Evolutionary conservation across 2,888 invertebrate genomes (phyloP).

Genomic region (Pterostichus niger): DNA sequence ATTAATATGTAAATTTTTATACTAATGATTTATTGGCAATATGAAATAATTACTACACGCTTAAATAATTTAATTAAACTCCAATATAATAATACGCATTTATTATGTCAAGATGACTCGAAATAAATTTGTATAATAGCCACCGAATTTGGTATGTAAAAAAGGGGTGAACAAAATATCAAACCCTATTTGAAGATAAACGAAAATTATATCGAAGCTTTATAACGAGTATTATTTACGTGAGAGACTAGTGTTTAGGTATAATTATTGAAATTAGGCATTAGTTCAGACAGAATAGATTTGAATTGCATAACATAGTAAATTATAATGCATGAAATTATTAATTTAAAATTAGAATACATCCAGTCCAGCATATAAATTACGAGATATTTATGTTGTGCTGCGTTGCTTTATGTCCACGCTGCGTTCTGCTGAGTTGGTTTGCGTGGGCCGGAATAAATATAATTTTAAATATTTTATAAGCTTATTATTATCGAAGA

Average conservation of each 20-base stretch:
- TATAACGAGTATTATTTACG: constrained; percentile 47
- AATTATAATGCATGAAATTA: constrained; percentile 66
- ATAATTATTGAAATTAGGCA: constrained; percentile 61
- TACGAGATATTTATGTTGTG: constrained; percentile 55
- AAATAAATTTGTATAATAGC: constrained; percentile 7
- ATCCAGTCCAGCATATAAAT: constrained; percentile 56
- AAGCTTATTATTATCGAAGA: constrained; percentile 52
- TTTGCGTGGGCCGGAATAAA: constrained; percentile 58
- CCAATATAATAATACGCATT: constrained; percentile 29
- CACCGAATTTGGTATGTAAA: constrained; percentile 20
- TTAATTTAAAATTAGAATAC: constrained; percentile 65
- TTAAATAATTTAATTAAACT: constrained; percentile 60
- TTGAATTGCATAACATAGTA: constrained; percentile 59
- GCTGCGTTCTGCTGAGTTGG: constrained; percentile 6
- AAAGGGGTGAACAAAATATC: constrained; percentile 7
- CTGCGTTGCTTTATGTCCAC: constrained; percentile 1
- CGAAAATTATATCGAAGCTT: background rate
- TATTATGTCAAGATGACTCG: constrained; percentile 19
- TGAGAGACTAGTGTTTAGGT: constrained; percentile 22
- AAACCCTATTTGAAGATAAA: background rate
- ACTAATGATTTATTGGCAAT: constrained; percentile 58
- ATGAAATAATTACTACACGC: constrained; percentile 53
- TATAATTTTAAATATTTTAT: constrained; percentile 62
- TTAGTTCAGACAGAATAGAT: constrained; percentile 29
- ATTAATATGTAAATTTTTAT: constrained; percentile 60